These are phyloP conservation scores for Climacteris rufus DNA, from an alignment of 2,113 vertebrate genomes.

Conservation along the genomic window DNA sequence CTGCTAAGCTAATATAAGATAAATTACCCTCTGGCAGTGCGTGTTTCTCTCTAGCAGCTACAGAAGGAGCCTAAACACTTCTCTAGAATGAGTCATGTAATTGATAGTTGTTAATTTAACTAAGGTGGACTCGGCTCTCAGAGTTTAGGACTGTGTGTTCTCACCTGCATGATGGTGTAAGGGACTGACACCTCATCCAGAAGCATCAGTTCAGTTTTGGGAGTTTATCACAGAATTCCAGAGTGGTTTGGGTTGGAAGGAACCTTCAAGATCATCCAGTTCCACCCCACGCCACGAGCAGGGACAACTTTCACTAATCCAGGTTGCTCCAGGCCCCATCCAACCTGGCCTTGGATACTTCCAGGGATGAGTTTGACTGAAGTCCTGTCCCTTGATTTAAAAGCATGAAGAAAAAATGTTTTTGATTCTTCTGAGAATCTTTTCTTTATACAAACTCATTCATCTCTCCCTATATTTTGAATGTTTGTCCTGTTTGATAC, in stretches of 20 bases:
- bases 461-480: not conserved
- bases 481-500: not conserved
- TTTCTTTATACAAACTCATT: not conserved
- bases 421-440: not conserved
- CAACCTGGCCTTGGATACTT: not conserved
- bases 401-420: not conserved
- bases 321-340: not conserved
- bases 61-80: not conserved
- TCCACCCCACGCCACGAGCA: not conserved
- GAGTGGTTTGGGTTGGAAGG: not conserved
- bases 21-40: not conserved
- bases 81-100: not conserved
- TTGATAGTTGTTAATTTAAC: not conserved
- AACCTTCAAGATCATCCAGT: not conserved
- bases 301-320: rapidly evolving
- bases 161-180: not conserved
- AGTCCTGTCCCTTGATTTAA: not conserved
- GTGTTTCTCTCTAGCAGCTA: not conserved
- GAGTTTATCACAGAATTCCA: not conserved
- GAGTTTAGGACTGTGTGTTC: not conserved
- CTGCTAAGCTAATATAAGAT: not conserved
- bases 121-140: not conserved
- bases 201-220: not conserved
- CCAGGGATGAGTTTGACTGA: not conserved
- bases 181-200: not conserved